Evolutionary conservation across 2,888 invertebrate genomes (phyloP), one percentile per base, ranked within the genome.

Genomic region (Pecten maximus): DNA sequence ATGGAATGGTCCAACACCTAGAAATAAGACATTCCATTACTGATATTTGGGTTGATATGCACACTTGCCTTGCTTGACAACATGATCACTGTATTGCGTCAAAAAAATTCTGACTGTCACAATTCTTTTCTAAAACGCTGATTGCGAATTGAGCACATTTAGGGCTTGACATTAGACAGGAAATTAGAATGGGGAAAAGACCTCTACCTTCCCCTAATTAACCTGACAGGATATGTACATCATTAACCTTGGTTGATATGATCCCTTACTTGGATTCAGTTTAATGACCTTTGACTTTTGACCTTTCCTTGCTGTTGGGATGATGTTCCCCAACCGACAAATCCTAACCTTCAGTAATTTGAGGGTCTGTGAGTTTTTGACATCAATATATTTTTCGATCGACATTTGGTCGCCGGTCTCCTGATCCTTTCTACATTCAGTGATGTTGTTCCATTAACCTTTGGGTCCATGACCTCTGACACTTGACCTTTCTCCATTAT

Each of bases 401-500:
- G 12, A 44, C 12, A 4, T 12, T 44, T 44, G 44, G 44, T 44
- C 12, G 44, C 8, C 12, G 44, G 44, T 44, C 44, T n/a, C 23
- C 40, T 40, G 54, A 16, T 54, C 10, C 40, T 15, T 88, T 50
- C 39, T 19, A 28, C n/a, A 39, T 10, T 39, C 74, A 16, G n/a
- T 44, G 40, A 60, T 54, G 40, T 48, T 60, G 16, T 35, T 54
- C 50, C 50, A 54, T 54, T 60, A n/a, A 60, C 60, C 60, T 60
- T 60, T 23, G 15, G n/a, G 1, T 50, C 40, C 2, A 23, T 87
- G 40, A n/a, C 48, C 23, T 40, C 23, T 54, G 23, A 28, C 88
- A 19, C 88, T 88, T 40, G 39, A 28, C 44, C 60, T 88, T 89
- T 91, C 89, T 89, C 74, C 88, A 89, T 89, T 89, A 90, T 19